Conservation (phyloP, 1,140 invertebrate species). For the Nautilus pompilius region DNA sequence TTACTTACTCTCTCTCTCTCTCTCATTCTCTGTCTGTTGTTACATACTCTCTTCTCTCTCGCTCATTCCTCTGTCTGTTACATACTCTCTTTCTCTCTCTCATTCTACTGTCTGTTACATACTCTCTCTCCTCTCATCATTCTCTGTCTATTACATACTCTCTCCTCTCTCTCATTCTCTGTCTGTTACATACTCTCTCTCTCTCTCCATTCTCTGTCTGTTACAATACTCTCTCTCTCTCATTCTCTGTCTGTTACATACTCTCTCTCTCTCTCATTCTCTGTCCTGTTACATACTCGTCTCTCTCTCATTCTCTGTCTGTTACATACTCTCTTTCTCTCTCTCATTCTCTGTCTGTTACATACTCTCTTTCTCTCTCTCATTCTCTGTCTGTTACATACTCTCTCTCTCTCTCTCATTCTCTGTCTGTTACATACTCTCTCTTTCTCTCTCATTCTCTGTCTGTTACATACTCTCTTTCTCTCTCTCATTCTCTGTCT, state of each 20-base stretch:
- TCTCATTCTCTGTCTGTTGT: background rate
- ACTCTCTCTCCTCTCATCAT: background rate
- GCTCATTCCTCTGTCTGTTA: background rate
- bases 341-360: background rate
- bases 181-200: background rate
- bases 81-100: background rate
- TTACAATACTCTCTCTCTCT: background rate
- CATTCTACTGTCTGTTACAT: background rate
- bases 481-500: background rate
- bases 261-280: background rate
- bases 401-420: background rate
- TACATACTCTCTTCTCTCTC: background rate
- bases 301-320: background rate
- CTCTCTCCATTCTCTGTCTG: background rate
- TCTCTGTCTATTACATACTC: background rate
- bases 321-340: background rate
- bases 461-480: background rate
- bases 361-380: background rate
- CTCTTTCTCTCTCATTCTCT: constrained; percentile 5
- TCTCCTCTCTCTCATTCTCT: background rate
- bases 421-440: background rate
- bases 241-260: background rate
- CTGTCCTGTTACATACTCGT: background rate
- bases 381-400: background rate
- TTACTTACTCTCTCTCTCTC: background rate